These are phyloP conservation scores for Hoplodrina blanda DNA, from an alignment of 2,888 invertebrate species.

Conservation along the genomic window DNA sequence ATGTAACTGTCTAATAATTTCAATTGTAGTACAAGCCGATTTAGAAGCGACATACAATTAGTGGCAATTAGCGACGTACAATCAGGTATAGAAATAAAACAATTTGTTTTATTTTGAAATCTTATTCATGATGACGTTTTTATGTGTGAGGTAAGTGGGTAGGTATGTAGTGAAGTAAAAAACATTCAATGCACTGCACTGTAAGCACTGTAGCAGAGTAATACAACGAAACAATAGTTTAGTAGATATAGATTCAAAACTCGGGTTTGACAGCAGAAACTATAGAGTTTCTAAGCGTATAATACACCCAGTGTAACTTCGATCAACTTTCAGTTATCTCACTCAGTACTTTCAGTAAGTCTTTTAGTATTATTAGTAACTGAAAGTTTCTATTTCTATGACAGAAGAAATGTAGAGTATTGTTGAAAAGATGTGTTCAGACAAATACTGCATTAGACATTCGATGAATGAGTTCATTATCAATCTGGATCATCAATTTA, in stretches of 20 bases:
- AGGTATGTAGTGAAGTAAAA: constrained; percentile 13
- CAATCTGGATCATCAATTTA: neutral
- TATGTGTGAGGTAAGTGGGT: constrained; percentile 20
- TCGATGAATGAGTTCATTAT: neutral
- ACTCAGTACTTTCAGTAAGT: no score
- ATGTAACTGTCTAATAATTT: no score
- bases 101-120: neutral
- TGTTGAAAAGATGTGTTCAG: constrained; percentile 12
- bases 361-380: no score
- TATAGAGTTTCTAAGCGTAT: neutral
- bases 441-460: constrained; percentile 2
- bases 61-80: neutral
- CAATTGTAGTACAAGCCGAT: neutral
- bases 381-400: neutral
- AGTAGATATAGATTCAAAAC: neutral
- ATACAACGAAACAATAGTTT: constrained; percentile 2
- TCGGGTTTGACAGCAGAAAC: no score
- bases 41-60: constrained; percentile 22
- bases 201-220: neutral
- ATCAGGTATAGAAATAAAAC: neutral
- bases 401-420: neutral
- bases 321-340: no score
- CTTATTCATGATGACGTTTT: neutral
- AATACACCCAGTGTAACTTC: no score
- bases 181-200: constrained; percentile 7